Evolutionary conservation across 2,797 vertebrate species (phyloP).

Genomic region (Scolopax bukidnonensis): DNA sequence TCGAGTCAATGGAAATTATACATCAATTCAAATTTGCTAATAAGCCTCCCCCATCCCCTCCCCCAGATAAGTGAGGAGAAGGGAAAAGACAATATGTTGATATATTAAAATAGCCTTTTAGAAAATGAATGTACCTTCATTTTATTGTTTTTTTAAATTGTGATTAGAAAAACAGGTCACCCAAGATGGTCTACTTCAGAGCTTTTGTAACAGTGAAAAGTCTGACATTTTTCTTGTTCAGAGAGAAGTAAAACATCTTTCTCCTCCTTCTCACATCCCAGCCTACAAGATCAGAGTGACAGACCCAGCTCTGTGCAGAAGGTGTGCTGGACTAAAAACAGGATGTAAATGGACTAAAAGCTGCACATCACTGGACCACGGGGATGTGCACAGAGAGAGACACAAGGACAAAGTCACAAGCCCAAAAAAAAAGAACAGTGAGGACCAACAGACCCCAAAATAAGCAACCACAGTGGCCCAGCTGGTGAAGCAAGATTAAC

Average conservation of each 20-base stretch:
- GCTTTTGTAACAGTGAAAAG: conserved; percentile 24
- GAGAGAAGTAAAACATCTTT: conserved; percentile 15
- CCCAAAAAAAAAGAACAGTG: not conserved
- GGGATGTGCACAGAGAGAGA: not conserved
- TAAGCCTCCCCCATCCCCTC: conserved; percentile 42
- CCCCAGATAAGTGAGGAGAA: conserved; percentile 16
- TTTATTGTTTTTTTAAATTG: not conserved
- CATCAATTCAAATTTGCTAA: conserved; percentile 53
- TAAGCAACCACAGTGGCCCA: not conserved
- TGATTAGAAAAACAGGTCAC: conserved; percentile 35
- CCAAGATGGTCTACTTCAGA: conserved; percentile 20
- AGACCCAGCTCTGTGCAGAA: not conserved
- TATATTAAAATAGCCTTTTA: conserved; percentile 52
- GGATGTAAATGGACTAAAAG: not conserved
- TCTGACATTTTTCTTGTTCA: conserved; percentile 37
- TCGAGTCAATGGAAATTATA: conserved; percentile 51
- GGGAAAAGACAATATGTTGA: conserved; percentile 21
- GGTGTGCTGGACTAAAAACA: not conserved
- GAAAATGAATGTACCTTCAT: conserved; percentile 4
- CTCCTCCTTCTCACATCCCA: not conserved
- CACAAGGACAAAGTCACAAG: not conserved
- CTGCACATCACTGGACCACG: not conserved
- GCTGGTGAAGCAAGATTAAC: not conserved
- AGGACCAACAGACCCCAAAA: not conserved
- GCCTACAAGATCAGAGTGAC: not conserved